Evolutionary conservation across 2,888 invertebrate genomes (phyloP).

Genomic region (Philaethria dido): DNA sequence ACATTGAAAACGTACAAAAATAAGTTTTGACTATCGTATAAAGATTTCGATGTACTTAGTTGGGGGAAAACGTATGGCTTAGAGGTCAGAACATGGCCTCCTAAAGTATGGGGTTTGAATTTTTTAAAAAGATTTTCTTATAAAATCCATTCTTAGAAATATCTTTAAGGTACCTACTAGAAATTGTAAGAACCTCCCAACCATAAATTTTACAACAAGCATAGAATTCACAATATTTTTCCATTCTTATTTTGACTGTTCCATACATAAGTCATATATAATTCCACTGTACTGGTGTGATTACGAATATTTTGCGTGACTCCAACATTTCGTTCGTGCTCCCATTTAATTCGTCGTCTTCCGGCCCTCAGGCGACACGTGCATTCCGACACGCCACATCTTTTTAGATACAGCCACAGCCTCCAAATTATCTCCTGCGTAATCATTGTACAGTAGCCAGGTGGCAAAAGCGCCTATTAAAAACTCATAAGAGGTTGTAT

Average conservation of each 20-base stretch:
- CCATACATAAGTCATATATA: slow-evolving; percentile 1
- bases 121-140: too few relatives aligned
- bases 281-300: slow-evolving; percentile 43
- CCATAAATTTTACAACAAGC: too few relatives aligned
- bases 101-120: too few relatives aligned
- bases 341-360: slow-evolving; percentile 67
- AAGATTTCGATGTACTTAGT: too few relatives aligned
- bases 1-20: too few relatives aligned
- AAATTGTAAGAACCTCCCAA: too few relatives aligned
- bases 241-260: not conserved
- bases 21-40: too few relatives aligned
- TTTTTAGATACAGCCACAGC: slow-evolving; percentile 33
- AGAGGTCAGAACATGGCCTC: too few relatives aligned
- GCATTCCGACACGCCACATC: slow-evolving; percentile 63
- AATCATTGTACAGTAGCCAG: slow-evolving; percentile 41
- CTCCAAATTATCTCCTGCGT: slow-evolving; percentile 41
- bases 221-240: too few relatives aligned
- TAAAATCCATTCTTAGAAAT: too few relatives aligned
- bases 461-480: slow-evolving; percentile 24
- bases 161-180: too few relatives aligned
- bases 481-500: slow-evolving; percentile 3
- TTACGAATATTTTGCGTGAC: slow-evolving; percentile 61
- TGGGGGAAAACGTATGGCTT: too few relatives aligned
- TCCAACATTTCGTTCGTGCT: slow-evolving; percentile 41
- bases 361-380: slow-evolving; percentile 64